phyloP scores from a whole-genome alignment of 2,888 invertebrate genomes.

The Brenthis ino region DNA sequence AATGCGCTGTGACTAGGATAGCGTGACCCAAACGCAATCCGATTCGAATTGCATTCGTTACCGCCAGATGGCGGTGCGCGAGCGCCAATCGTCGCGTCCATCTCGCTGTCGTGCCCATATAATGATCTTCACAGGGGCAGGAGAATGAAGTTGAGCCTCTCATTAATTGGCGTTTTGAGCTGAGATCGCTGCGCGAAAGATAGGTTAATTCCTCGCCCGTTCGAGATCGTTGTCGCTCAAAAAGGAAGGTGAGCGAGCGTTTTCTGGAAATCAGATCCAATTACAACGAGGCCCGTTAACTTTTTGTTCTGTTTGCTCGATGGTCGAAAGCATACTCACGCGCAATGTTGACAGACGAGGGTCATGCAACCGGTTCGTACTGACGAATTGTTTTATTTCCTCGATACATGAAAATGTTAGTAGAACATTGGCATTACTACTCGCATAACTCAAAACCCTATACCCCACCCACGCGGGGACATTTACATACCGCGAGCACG shows the following conservation, averaged over 20 bases:
- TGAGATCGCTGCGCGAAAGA: conserved; percentile 81
- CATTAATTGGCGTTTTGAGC: conserved; percentile 83
- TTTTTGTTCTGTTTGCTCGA: conserved; percentile 79
- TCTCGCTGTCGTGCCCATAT: conserved; percentile 82
- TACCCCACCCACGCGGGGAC: conserved; percentile 79
- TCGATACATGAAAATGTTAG: conserved; percentile 48
- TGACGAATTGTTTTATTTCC: conserved; percentile 57
- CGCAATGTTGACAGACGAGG: conserved; percentile 71
- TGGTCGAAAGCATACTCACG: conserved; percentile 61
- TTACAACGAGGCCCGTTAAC: conserved; percentile 79
- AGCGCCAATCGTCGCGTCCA: conserved; percentile 80
- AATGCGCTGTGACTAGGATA: conserved; percentile 74
- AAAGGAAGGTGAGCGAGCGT: conserved; percentile 79
- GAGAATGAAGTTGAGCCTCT: conserved; percentile 83
- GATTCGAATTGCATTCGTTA: conserved; percentile 78
- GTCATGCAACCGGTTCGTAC: conserved; percentile 51
- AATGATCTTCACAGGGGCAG: conserved; percentile 82
- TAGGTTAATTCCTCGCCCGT: conserved; percentile 81
- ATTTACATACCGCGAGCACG: conserved; percentile 81
- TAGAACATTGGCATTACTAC: conserved; percentile 65
- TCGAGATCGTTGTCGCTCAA: conserved; percentile 80
- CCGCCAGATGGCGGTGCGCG: conserved; percentile 77
- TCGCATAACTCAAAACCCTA: conserved; percentile 59
- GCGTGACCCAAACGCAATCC: conserved; percentile 81
- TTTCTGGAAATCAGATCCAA: conserved; percentile 83